Percentiles rank a stretch among this genome's conserved stretches.
Conservation (phyloP, 2,888 invertebrate genomes). For the Ichneumoninae sp. region DNA sequence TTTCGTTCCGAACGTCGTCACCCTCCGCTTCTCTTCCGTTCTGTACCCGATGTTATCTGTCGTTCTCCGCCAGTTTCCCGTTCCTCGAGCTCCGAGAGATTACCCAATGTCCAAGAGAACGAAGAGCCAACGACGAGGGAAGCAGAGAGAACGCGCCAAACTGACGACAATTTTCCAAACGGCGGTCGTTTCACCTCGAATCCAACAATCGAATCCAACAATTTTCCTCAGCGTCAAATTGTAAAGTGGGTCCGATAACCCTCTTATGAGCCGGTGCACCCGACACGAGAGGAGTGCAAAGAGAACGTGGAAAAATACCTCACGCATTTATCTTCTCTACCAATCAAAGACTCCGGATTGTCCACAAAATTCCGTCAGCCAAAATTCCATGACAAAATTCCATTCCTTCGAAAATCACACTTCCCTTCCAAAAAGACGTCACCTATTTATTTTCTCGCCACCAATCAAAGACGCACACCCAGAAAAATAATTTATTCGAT, state of each 20-base stretch:
- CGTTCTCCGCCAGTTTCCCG: constrained; percentile 7
- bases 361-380: neutral
- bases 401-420: too few relatives aligned
- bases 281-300: neutral
- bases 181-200: constrained; percentile 35
- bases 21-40: constrained; percentile 53
- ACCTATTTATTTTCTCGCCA: neutral
- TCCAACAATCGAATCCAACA: neutral
- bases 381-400: too few relatives aligned
- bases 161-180: constrained; percentile 18
- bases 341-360: neutral
- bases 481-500: too few relatives aligned
- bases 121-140: constrained; percentile 10
- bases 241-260: constrained; percentile 50
- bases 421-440: too few relatives aligned
- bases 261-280: constrained; percentile 14
- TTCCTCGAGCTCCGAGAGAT: constrained; percentile 60
- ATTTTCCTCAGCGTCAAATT: constrained; percentile 55
- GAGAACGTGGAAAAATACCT: too few relatives aligned
- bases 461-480: neutral
- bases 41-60: constrained; percentile 60
- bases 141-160: constrained; percentile 3
- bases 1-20: constrained; percentile 44
- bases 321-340: neutral
- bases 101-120: constrained; percentile 60